Base-by-base conservation (phyloP, 2,113 vertebrate species). In the Rhineura floridana region DNA sequence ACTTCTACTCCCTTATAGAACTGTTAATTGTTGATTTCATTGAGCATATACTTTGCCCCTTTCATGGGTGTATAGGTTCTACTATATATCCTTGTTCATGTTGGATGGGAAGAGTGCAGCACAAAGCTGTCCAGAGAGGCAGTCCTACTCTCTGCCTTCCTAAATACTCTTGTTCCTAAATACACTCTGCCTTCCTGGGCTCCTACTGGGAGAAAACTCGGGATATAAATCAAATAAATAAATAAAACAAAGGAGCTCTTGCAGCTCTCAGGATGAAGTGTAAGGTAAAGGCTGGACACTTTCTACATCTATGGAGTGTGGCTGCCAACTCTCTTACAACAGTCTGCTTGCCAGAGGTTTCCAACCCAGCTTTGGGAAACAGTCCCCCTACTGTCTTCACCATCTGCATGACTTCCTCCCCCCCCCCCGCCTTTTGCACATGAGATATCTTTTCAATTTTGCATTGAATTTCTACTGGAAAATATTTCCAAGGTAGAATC, bases 281-380 rank as follows among this genome's bases (percentile, higher is more conserved):
- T 10, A 13, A 67, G 44, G 67, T 79, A 65, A 88, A 79, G 44
- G 5, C 28, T 75, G 72, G 76, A 85, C 87, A 28, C 44, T 33
- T 52, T 84, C n/a, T 9, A 13, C 77, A 87, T 85, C 91, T 89
- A 67, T 89, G 91, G 48, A 80, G 23, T 75, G 33, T 69, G 36
- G 39, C 88, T 92, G 50, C 77, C 82, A 90, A 28, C 1, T 30
- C 65, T 21, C n/a, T 93, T 91, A 77, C 25, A 84, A 91, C 90
- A 90, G 90, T 86, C 55, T 39, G 1, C 87, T 84, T 88, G 59
- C 70, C 87, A 83, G 72, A 83, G 87, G 80, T 77, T 88, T 88
- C 81, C 87, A 82, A n/a, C 80, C 83, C 15, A 85, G 33, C 92
- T 50, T 62, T 85, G 90, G 67, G 70, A 84, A 48, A 44, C 90